Conservation (phyloP, 23 tunicate species). For the Oikopleura vanhoeffeni region DNA sequence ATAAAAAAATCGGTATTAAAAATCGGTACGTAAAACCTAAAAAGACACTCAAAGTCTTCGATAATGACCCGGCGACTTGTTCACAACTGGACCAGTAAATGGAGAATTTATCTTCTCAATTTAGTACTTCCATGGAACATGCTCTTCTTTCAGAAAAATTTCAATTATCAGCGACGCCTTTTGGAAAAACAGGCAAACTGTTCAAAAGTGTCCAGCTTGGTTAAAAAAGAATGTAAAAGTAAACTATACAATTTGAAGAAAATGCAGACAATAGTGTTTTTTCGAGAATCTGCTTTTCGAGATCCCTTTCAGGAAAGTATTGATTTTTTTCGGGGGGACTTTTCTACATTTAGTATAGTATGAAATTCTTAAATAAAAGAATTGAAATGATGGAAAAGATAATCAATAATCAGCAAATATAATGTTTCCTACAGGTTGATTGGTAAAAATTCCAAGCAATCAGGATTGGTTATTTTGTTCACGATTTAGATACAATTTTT, state of each 20-base stretch:
- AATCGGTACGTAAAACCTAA: no score
- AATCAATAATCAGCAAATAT: no score
- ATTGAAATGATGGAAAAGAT: no score
- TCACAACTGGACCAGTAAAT: neutral
- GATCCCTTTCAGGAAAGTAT: constrained; percentile 6
- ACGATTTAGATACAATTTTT: no score
- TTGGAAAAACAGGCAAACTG: neutral
- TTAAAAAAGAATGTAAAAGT: neutral
- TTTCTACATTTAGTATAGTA: no score
- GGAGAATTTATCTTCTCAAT: constrained; percentile 4
- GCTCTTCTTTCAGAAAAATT: neutral
- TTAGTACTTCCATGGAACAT: neutral
- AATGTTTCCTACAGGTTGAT: no score
- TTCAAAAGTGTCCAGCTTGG: neutral
- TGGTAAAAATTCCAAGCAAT: no score
- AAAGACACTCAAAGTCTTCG: neutral
- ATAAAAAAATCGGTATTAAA: no score
- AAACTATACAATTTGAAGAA: neutral
- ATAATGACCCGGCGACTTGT: neutral
- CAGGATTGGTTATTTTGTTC: no score
- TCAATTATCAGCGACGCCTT: neutral
- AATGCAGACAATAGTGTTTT: neutral
- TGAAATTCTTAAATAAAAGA: no score
- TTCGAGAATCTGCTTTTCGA: neutral
- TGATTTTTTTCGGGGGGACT: no score